phyloP scores from a whole-genome alignment of 2,113 vertebrate genomes.

The Leptobrachium leishanense region DNA sequence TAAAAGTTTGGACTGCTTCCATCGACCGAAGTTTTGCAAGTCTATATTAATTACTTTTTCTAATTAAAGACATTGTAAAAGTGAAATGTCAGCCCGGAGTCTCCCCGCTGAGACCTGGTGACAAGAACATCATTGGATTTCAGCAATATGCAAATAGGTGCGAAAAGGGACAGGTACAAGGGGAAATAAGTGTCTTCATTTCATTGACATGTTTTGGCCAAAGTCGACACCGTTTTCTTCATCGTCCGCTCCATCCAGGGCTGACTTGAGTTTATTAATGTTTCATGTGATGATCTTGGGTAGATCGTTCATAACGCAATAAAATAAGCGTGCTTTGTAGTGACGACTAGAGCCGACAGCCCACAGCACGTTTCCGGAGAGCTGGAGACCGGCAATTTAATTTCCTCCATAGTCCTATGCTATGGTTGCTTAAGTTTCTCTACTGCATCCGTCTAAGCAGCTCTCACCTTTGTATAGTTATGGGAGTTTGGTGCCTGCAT shows the following conservation, averaged over 20 bases:
- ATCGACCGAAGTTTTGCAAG: slow-evolving; percentile 28
- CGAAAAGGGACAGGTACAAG: slow-evolving; percentile 39
- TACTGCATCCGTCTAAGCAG: too few relatives aligned
- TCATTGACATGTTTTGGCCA: not conserved
- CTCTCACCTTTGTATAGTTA: too few relatives aligned
- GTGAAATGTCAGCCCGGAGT: slow-evolving; percentile 43
- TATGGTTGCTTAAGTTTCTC: too few relatives aligned
- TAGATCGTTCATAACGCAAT: too few relatives aligned
- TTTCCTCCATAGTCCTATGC: too few relatives aligned
- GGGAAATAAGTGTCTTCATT: slow-evolving; percentile 22
- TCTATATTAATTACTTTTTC: slow-evolving; percentile 43
- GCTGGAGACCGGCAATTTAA: too few relatives aligned
- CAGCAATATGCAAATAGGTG: slow-evolving; percentile 40
- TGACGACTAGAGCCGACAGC: too few relatives aligned
- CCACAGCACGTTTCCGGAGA: too few relatives aligned
- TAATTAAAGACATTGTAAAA: slow-evolving; percentile 48
- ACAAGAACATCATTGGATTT: slow-evolving; percentile 42
- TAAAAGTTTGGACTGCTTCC: slow-evolving; percentile 4
- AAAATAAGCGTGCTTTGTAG: too few relatives aligned
- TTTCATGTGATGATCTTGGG: not conserved
- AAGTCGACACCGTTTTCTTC: not conserved
- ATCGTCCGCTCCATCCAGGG: not conserved
- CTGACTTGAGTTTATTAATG: not conserved
- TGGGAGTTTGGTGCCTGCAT: too few relatives aligned
- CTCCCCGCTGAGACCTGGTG: slow-evolving; percentile 41